phyloP scores from a whole-genome alignment of 1,140 invertebrate genomes.

The Rhizoglyphus robini region DNA sequence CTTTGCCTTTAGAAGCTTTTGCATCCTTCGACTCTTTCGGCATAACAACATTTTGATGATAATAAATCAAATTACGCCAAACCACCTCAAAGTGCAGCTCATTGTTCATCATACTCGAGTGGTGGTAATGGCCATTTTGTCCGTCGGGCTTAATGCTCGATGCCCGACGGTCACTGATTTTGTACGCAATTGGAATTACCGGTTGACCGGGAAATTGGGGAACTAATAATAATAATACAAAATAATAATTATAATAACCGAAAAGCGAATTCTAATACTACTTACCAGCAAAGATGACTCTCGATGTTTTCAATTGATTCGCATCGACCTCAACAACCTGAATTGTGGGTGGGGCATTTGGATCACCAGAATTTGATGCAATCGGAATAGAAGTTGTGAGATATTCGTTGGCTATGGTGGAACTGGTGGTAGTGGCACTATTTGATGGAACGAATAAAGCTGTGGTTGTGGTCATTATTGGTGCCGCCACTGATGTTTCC shows the following conservation, averaged over 20 bases:
- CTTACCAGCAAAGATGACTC: conserved; percentile 3
- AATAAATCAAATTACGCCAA: conserved; percentile 19
- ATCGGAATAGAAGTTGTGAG: neutral
- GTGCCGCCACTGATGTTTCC: too few species aligned
- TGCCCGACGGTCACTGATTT: neutral
- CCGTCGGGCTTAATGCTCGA: neutral
- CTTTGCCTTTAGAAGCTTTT: too few species aligned
- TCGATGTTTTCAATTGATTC: neutral
- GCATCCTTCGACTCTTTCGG: neutral
- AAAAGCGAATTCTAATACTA: neutral
- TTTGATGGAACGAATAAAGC: too few species aligned
- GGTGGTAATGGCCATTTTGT: too few species aligned
- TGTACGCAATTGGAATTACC: neutral
- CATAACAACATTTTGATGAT: conserved; percentile 8
- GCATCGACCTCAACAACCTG: conserved; percentile 2
- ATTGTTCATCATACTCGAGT: too few species aligned
- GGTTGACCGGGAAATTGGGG: conserved; percentile 1
- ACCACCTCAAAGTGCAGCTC: neutral
- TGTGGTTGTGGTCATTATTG: too few species aligned
- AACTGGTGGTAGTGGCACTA: too few species aligned
- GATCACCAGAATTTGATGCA: neutral
- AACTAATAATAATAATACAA: neutral
- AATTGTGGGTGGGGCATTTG: neutral
- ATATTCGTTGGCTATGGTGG: too few species aligned
- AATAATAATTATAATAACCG: neutral